phyloP scores from a whole-genome alignment of 1,140 invertebrate species.

The Caenorhabditis tropicalis region DNA sequence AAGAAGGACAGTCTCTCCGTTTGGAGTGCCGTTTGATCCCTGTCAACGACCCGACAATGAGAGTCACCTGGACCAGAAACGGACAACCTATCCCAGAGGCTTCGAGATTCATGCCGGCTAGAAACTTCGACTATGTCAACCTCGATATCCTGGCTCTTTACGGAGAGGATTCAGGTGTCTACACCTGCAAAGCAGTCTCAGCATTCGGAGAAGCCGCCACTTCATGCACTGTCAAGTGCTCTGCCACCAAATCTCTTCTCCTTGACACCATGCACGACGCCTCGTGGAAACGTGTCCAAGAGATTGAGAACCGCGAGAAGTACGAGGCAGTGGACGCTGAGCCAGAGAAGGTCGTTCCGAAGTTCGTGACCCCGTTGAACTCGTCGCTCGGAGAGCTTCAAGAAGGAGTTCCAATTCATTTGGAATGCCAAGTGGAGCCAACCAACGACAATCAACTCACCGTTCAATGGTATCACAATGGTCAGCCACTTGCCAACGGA shows the following conservation, averaged over 20 bases:
- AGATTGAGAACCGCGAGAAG: conserved; percentile 83
- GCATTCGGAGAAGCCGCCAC: conserved; percentile 88
- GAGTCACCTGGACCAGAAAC: conserved; percentile 89
- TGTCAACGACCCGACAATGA: conserved; percentile 73
- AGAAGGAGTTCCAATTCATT: conserved; percentile 88
- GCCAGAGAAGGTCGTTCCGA: conserved; percentile 76
- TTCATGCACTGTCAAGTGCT: conserved; percentile 84
- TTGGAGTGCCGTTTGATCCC: conserved; percentile 81
- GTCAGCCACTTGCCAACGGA: conserved; percentile 84
- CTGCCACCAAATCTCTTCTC: conserved; percentile 81
- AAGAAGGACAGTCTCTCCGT: conserved; percentile 89
- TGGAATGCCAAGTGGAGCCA: conserved; percentile 92
- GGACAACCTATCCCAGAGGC: conserved; percentile 78
- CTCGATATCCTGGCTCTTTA: conserved; percentile 93
- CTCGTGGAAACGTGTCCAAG: conserved; percentile 85
- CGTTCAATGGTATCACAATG: conserved; percentile 92
- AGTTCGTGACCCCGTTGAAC: conserved; percentile 77
- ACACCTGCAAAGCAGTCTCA: conserved; percentile 91
- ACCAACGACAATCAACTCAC: conserved; percentile 90
- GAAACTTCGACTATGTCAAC: conserved; percentile 96
- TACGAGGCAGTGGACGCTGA: conserved; percentile 74
- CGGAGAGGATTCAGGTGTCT: conserved; percentile 89
- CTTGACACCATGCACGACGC: conserved; percentile 86
- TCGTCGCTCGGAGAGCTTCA: conserved; percentile 58
- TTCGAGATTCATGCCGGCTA: conserved; percentile 90